phyloP scores from a whole-genome alignment of 92 coral and sea anemone genomes.

The Siderastrea radians region DNA sequence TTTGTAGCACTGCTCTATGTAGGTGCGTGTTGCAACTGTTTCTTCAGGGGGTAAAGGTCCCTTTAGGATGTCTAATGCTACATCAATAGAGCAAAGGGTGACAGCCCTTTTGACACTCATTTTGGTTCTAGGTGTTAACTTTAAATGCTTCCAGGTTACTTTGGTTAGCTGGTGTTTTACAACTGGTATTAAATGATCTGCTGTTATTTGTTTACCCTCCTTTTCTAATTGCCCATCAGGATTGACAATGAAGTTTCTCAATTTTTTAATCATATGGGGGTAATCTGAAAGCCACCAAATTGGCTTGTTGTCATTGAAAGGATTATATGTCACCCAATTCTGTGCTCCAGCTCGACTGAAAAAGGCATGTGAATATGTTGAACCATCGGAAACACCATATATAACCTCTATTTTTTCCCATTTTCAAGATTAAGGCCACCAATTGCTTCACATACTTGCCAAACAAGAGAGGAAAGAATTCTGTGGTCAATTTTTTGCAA shows the following conservation, averaged over 20 bases:
- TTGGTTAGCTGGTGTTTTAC: slow-evolving; percentile 22
- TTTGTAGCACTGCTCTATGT: neutral
- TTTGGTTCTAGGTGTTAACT: slow-evolving; percentile 43
- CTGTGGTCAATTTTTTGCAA: slow-evolving; percentile 30
- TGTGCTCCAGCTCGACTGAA: slow-evolving; percentile 41
- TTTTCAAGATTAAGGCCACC: neutral
- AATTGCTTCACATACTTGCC: slow-evolving; percentile 23
- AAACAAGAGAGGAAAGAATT: slow-evolving; percentile 33
- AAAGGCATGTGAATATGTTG: slow-evolving; percentile 66
- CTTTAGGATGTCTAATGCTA: slow-evolving; percentile 31
- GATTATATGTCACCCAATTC: slow-evolving; percentile 59
- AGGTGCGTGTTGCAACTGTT: neutral
- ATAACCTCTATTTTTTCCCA: neutral
- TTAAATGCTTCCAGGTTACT: slow-evolving; percentile 39
- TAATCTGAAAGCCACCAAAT: too few species aligned
- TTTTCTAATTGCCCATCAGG: slow-evolving; percentile 7
- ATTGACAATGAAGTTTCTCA: too few species aligned
- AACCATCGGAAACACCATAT: slow-evolving; percentile 69
- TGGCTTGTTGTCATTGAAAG: too few species aligned
- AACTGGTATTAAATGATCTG: neutral
- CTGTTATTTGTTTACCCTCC: neutral
- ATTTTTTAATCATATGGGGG: too few species aligned
- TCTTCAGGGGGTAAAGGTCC: neutral
- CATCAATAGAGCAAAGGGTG: slow-evolving; percentile 34
- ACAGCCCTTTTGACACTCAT: slow-evolving; percentile 57